Evolutionary conservation across 2,797 vertebrate genomes (phyloP), one percentile per base, ranked within the genome.

Genomic region (Champsocephalus gunnari): DNA sequence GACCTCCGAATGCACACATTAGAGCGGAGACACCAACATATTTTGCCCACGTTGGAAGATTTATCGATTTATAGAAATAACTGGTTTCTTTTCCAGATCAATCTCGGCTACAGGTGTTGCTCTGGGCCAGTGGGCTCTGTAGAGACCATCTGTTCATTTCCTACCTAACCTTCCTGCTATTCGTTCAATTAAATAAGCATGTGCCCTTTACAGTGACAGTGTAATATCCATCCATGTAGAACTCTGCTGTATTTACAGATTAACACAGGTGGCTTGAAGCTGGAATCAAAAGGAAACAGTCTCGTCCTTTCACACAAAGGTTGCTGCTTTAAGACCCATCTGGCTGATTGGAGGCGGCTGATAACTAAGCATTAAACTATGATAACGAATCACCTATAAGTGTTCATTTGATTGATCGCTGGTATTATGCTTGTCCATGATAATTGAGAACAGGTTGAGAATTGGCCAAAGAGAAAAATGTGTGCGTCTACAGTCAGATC

Each of bases 251-350:
- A 66, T 64, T 88, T 72, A 81, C 78, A 85, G 82, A 85, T 79
- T 68, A 87, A 83, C 78, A 81, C 78, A 81, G 82, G 85, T 88
- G 78, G 77, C 79, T 73, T 53, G n/a, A 71, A 88, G 83, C 81
- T 75, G 75, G 69, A 75, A 81, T 79, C 66, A 77, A 53, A 75
- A 58, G 75, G 64, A 14, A 70, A 68, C 28, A 71, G 63, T 66
- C 58, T 70, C 58, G 44, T 64, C 57, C 73, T 69, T 81, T 82
- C 51, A 38, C 58, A 24, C 66, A 72, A 80, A 72, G 47, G 28
- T 73, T 67, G 38, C 58, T 41, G 64, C 66, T 75, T 77, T 50
- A 55, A 72, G 61, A 81, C 74, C 75, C 80, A 87, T 79, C 79
- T 87, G 80, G 74, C 65, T 83, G n/a, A 77, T 54, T 47, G 32